Evolutionary conservation across 1,140 invertebrate genomes (phyloP).

Genomic region (Trypoxylus dichotomus): DNA sequence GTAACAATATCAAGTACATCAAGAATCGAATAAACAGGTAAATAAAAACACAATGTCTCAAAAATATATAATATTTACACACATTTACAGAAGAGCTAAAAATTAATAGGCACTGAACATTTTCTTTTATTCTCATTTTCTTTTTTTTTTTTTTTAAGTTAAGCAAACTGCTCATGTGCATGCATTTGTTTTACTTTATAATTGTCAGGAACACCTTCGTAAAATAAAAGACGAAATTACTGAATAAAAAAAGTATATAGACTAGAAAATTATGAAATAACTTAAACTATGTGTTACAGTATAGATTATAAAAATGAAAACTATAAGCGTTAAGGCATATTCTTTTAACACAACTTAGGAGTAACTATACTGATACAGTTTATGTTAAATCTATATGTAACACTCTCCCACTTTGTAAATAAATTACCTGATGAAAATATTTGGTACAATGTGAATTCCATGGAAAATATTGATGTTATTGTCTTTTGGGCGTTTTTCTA

Average conservation of each 20-base stretch:
- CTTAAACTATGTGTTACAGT: slow-evolving; percentile 30
- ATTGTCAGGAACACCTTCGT: slow-evolving; percentile 13
- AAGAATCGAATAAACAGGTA: neutral
- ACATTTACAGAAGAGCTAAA: slow-evolving; percentile 25
- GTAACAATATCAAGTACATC: too few species aligned
- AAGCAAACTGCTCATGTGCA: slow-evolving; percentile 23
- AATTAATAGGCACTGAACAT: slow-evolving; percentile 24
- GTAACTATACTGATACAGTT: slow-evolving; percentile 19
- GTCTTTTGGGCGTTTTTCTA: neutral
- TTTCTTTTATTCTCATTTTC: neutral
- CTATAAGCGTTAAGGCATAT: slow-evolving; percentile 13
- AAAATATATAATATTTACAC: slow-evolving; percentile 29
- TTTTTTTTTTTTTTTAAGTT: neutral
- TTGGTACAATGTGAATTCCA: slow-evolving; percentile 9
- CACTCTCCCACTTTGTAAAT: slow-evolving; percentile 22
- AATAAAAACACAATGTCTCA: slow-evolving; percentile 18
- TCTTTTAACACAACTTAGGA: slow-evolving; percentile 18
- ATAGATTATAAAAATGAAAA: slow-evolving; percentile 34
- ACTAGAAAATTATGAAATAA: slow-evolving; percentile 30
- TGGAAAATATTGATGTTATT: neutral
- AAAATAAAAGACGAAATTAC: slow-evolving; percentile 23
- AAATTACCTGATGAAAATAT: slow-evolving; percentile 22
- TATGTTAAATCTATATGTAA: slow-evolving; percentile 28
- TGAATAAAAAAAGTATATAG: slow-evolving; percentile 28
- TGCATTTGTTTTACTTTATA: slow-evolving; percentile 8